Base-by-base conservation (phyloP, 2,113 vertebrate species). In the Anhinga rufa region DNA sequence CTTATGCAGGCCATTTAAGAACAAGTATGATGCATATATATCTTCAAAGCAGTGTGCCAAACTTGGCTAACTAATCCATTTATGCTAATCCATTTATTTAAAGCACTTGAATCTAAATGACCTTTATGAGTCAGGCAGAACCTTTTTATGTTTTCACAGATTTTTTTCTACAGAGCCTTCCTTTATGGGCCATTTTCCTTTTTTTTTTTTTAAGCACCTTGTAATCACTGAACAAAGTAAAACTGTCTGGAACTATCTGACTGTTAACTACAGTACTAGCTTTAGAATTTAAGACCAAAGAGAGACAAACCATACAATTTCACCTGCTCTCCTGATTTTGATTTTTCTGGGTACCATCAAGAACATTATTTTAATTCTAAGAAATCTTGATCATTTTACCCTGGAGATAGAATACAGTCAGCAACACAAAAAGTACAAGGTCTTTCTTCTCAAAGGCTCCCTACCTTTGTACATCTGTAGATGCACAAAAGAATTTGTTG, bases 61-160 rank as follows among this genome's bases (percentile, higher is more conserved):
- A 61, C 61, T 82, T 90, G 31, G 31, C 75, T 90, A 94, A 86
- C 36, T 78, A 92, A 93, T 94, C 84, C n/a, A 85, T 89, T 95
- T 91, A 89, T 79, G 52, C 19, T 82, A 95, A 92, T 91, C 15
- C 61, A 77, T 95, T 93, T 93, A 58, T 88, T 94, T 82, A 88
- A 95, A 90, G 14, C 17, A 51, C 29, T 94, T 66, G 71, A 77
- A 80, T 90, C 54, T 61, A 74, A 94, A 88, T 83, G 25, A 88
- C 79, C 72, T 90, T 86, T 90, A 92, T 81, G 90, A 96, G 61
- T 80, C 92, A 92, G 32, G 55, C 78, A 93, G 58, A 91, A 94
- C 18, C 29, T 70, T 91, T 92, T 88, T 60, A 75, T 34, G 8
- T 70, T 86, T 90, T 81, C 54, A 66, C 2, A 24, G 34, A 24